Evolutionary conservation across 1,140 invertebrate species (phyloP).

Genomic region (Drosophila tristis): DNA sequence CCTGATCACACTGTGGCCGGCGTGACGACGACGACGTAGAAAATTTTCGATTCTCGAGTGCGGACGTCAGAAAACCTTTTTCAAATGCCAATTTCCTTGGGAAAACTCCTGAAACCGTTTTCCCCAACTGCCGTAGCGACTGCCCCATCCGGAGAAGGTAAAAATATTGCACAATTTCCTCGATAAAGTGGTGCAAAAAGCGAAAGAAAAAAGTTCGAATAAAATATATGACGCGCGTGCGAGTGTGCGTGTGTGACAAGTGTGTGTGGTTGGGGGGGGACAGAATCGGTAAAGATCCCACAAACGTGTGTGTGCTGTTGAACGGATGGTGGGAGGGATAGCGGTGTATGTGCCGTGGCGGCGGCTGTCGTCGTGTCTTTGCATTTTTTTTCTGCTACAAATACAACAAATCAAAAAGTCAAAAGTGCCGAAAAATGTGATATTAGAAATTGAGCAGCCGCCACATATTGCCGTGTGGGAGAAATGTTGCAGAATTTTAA

Average conservation of each 20-base stretch:
- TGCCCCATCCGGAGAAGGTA: constrained; percentile 33
- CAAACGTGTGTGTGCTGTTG: constrained; percentile 22
- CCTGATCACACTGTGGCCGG: constrained; percentile 60
- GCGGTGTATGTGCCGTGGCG: constrained; percentile 28
- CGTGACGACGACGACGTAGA: constrained; percentile 60
- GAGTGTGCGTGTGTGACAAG: constrained; percentile 72
- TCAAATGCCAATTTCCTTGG: constrained; percentile 35
- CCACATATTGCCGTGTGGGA: neutral
- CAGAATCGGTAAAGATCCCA: too few relatives aligned
- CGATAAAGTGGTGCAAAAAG: constrained; percentile 21
- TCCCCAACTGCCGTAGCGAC: constrained; percentile 14
- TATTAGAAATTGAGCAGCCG: constrained; percentile 28
- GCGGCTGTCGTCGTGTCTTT: constrained; percentile 76
- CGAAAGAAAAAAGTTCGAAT: constrained; percentile 36
- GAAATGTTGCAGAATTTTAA: too few relatives aligned
- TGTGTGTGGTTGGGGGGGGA: constrained; percentile 40
- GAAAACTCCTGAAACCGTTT: constrained; percentile 24
- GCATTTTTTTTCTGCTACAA: constrained; percentile 76
- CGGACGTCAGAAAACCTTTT: constrained; percentile 27
- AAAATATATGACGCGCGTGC: constrained; percentile 62
- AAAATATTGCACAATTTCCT: constrained; percentile 42
- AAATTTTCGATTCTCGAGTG: constrained; percentile 48
- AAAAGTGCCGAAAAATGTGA: constrained; percentile 1
- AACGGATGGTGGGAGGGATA: neutral
- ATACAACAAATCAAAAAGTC: constrained; percentile 43